A percentile compares a stretch with the other conserved stretches of the same genome.
Evolutionary conservation across 2,888 invertebrate species (phyloP).

Genomic region (Nomada hirtipes): DNA sequence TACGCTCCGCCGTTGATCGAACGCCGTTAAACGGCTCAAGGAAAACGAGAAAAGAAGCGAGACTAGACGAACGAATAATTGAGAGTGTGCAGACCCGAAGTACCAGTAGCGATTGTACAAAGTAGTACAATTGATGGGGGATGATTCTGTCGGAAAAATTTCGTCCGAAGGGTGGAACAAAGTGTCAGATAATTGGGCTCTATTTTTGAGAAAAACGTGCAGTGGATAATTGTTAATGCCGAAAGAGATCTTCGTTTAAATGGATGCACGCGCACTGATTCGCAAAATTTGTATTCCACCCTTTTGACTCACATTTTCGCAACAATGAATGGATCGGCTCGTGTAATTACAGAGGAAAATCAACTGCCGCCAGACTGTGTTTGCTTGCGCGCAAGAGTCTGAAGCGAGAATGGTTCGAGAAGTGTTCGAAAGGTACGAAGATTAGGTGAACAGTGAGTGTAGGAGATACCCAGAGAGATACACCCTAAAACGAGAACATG

Average conservation of each 20-base stretch:
- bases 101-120: background rate
- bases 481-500: constrained; percentile 67
- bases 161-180: too few relatives aligned
- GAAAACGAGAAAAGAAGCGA: constrained; percentile 48
- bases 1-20: constrained; percentile 73
- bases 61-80: constrained; percentile 19
- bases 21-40: constrained; percentile 63
- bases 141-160: background rate
- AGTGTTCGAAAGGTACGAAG: constrained; percentile 33
- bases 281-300: too few relatives aligned
- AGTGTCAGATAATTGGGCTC: too few relatives aligned
- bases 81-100: background rate
- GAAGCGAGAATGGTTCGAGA: constrained; percentile 32
- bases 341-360: background rate
- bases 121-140: background rate
- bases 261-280: background rate
- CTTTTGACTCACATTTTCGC: too few relatives aligned
- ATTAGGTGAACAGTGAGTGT: constrained; percentile 2
- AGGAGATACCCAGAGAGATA: constrained; percentile 37
- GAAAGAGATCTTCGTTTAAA: too few relatives aligned
- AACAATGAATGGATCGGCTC: too few relatives aligned
- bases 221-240: too few relatives aligned
- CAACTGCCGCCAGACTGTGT: constrained; percentile 26
- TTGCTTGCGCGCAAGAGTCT: constrained; percentile 21
- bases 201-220: too few relatives aligned